Evolutionary conservation across 1,140 invertebrate species (phyloP), one percentile per base, ranked within the genome.

Genomic region (Papilio xuthus): DNA sequence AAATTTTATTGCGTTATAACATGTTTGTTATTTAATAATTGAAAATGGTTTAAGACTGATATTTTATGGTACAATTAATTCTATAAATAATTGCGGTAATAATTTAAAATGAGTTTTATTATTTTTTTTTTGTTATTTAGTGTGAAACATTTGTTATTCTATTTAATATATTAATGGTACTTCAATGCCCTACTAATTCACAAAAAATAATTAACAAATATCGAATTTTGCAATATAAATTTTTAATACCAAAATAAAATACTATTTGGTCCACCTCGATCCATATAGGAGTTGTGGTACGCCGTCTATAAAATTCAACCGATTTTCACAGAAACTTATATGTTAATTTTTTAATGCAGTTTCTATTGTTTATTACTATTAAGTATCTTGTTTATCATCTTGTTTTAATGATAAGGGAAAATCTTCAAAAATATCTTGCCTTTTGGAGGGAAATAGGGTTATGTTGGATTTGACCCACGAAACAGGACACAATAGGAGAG

Each of bases 1-100:
- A 75, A 41, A 76, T 60, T 67, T 63, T 60, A 60, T 41, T 23
- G 20, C 74, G 74, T 76, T 20, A 41, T 63, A 63, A 15, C 13
- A 63, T 41, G 53, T 28, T 28, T 60, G 50, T 15, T 76, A 76
- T 76, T 76, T 42, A 32, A 76, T 76, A 23, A 76, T 42, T 76
- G n/a, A 53, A 56, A 76, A 3, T 12, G 42, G 10, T 13, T 12
- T 28, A 28, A 28, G 26, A 15, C 23, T 2, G 15, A 63, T 63
- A 26, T 12, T 28, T 67, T 6, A 67, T 28, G 60, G 7, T 28
- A 67, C 13, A 67, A 67, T 67, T 2, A 28, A 67, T 18, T 67
- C 12, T 28, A 13, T 26, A 12, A 60, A 60, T 60, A 2, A 60
- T 53, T 1, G 23, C 1, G 26, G 12, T 60, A 60, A 60, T 13